phyloP scores from a whole-genome alignment of 2,113 vertebrate species.

The Bubo bubo region DNA sequence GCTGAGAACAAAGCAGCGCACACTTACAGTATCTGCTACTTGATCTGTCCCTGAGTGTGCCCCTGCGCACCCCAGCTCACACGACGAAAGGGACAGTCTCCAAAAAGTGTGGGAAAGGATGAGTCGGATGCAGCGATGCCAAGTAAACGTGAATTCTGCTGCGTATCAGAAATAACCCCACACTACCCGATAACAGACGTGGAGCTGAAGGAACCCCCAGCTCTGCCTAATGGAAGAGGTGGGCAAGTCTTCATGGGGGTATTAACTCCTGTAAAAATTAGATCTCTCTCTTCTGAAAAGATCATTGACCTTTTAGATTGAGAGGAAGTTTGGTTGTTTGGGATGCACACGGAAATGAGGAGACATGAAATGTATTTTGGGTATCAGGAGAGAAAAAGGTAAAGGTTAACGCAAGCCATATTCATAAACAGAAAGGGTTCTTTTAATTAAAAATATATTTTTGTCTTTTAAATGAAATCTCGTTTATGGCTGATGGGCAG shows the following conservation, averaged over 20 bases:
- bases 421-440: not conserved
- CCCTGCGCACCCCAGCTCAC: too few species aligned
- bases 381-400: not conserved
- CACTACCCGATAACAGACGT: rapidly evolving
- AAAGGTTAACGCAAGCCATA: not conserved
- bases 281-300: not conserved
- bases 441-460: not conserved
- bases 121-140: not conserved
- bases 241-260: not conserved
- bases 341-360: not conserved
- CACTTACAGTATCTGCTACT: rapidly evolving
- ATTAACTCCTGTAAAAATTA: not conserved
- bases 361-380: not conserved
- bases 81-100: rapidly evolving
- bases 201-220: not conserved
- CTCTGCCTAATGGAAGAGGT: not conserved
- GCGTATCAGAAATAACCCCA: not conserved
- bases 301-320: not conserved
- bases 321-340: not conserved
- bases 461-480: not conserved
- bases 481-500: not conserved
- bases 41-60: rapidly evolving
- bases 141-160: rapidly evolving
- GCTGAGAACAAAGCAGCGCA: not conserved
- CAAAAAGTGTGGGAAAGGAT: not conserved